Evolutionary conservation across 2,888 invertebrate genomes (phyloP), one percentile per base, ranked within the genome.

Genomic region (Agrypnus murinus): DNA sequence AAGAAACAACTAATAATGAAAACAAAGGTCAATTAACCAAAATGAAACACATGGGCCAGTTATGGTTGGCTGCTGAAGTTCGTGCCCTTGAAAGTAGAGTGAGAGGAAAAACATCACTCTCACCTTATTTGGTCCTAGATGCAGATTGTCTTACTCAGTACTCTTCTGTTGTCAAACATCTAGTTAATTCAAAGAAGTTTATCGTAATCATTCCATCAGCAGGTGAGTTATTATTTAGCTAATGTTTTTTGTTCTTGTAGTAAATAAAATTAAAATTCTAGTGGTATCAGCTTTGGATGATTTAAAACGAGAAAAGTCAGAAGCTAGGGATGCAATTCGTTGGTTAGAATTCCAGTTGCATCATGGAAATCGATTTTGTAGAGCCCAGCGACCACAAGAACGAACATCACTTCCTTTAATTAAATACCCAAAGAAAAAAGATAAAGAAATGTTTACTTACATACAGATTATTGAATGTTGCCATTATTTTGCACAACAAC

Each of bases 321-420:
- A 92, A 74, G 97, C 96, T 0, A 90, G 97, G 60, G 96, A 97
- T 83, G 96, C 95, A 2, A 97, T 97, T 70, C 93, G 97, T 76
- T 98, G 97, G 97, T 87, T 98, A 74, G 97, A 97, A 85, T 87
- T 90, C 38, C 96, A 97, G 82, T 91, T 97, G 75, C 92, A 92
- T 76, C 92, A 92, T 74, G 97, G 97, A 9, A 96, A 95, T 78
- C 89, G 96, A 74, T 96, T 93, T 84, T 88, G 97, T 79, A 89
- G 96, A 76, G 93, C 96, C 0, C 97, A 97, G 86, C 91, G 95
- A 17, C 91, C 93, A 14, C 93, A 94, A 70, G 97, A 98, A 85
- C 90, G 92, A 25, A 87, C 92, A 57, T 88, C 93, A 1, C 86
- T 95, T 31, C 92, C 91, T 0, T 87, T 91, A 68, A 89, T 93